Evolutionary conservation across 2,113 vertebrate genomes (phyloP).

Genomic region (Phyllopteryx taeniolatus): DNA sequence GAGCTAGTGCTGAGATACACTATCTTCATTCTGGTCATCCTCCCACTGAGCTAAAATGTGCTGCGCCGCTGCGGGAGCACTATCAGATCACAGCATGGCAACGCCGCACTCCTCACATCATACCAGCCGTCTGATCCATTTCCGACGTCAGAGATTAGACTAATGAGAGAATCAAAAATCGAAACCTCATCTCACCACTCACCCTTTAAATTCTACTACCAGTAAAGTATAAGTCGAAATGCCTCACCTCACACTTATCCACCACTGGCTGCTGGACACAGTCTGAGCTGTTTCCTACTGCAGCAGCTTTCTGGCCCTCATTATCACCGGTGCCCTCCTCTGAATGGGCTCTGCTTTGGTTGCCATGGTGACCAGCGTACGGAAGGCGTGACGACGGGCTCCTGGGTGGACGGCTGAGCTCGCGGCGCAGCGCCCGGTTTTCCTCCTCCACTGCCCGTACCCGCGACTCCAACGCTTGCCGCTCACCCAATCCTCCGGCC

Average conservation of each 20-base stretch:
- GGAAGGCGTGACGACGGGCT: constrained; percentile 50
- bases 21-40: background rate
- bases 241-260: constrained; percentile 95
- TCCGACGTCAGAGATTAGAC: constrained; percentile 19
- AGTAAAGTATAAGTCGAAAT: background rate
- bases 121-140: constrained; percentile 2
- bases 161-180: constrained; percentile 8
- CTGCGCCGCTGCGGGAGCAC: constrained; percentile 6
- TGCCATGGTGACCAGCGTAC: constrained; percentile 64
- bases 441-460: constrained; percentile 93
- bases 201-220: background rate
- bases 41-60: constrained; percentile 19
- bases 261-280: constrained; percentile 89
- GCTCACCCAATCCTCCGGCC: constrained; percentile 76
- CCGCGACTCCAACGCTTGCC: constrained; percentile 86
- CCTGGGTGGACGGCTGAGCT: constrained; percentile 83
- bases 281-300: constrained; percentile 86
- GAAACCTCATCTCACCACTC: background rate
- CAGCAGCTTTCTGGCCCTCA: constrained; percentile 82
- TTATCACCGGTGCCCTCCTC: constrained; percentile 91
- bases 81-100: constrained; percentile 18
- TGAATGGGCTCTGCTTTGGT: constrained; percentile 85
- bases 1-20: constrained; percentile 1
- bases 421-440: constrained; percentile 84
- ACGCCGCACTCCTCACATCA: constrained; percentile 1